Conservation (phyloP, 2,888 invertebrate genomes). For the Diarsia brunnea region DNA sequence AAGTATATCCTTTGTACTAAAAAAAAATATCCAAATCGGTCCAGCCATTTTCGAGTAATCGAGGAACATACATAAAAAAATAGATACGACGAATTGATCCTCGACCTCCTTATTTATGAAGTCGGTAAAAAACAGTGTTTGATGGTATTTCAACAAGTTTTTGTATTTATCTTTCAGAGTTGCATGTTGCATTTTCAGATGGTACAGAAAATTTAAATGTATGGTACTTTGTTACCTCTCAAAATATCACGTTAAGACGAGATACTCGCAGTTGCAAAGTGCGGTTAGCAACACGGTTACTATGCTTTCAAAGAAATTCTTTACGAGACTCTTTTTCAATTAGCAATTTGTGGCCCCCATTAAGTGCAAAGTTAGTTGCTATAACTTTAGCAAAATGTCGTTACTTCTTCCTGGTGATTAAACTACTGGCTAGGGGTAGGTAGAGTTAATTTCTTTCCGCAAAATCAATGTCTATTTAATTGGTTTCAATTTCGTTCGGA, state of each 20-base stretch:
- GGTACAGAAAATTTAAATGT: neutral
- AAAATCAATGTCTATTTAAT: slow-evolving; percentile 22
- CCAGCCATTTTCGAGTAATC: too few species aligned
- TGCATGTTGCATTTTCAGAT: slow-evolving; percentile 1
- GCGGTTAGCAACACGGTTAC: neutral
- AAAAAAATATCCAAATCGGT: too few species aligned
- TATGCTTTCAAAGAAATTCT: slow-evolving; percentile 32
- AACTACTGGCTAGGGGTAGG: slow-evolving; percentile 16
- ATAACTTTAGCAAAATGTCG: slow-evolving; percentile 34
- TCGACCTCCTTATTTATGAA: too few species aligned
- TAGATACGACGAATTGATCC: too few species aligned
- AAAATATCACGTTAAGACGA: neutral
- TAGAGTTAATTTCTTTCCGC: slow-evolving; percentile 19
- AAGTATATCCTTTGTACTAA: too few species aligned
- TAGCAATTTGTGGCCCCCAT: slow-evolving; percentile 13
- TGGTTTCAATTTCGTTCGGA: neutral
- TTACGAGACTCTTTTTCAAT: slow-evolving; percentile 15
- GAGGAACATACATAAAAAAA: too few species aligned
- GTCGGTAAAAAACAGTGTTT: too few species aligned
- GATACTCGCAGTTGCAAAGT: neutral
- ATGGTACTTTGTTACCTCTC: neutral
- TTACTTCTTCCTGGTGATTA: slow-evolving; percentile 27
- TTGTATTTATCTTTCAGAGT: neutral
- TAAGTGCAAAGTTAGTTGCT: slow-evolving; percentile 44
- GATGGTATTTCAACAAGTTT: neutral